These are phyloP conservation scores for Antheraea pernyi DNA, from an alignment of 1,140 invertebrate genomes.

Conservation along the genomic window DNA sequence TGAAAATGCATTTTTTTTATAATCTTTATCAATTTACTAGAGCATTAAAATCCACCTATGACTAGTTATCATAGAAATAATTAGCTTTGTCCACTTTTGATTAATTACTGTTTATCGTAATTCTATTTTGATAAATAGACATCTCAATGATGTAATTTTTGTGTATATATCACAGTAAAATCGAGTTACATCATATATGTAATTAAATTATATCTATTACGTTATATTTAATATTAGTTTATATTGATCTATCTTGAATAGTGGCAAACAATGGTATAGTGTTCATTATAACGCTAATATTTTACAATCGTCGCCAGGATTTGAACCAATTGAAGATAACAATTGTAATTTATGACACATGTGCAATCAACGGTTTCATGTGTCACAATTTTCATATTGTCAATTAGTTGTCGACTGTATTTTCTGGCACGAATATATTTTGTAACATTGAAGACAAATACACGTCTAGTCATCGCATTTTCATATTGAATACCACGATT, in stretches of 20 bases:
- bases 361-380: not conserved
- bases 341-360: not conserved
- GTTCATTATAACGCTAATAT: not conserved
- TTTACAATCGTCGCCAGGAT: not conserved
- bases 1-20: too few relatives aligned
- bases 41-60: too few relatives aligned
- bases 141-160: too few relatives aligned
- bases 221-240: too few relatives aligned
- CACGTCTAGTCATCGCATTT: not conserved
- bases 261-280: not conserved
- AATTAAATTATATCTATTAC: too few relatives aligned
- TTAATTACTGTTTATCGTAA: too few relatives aligned
- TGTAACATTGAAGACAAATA: not conserved
- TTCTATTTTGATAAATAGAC: too few relatives aligned
- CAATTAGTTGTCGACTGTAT: not conserved
- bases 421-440: not conserved
- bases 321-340: constrained; percentile 3
- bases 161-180: too few relatives aligned
- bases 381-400: constrained; percentile 3
- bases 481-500: not conserved
- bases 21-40: too few relatives aligned
- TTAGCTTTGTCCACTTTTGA: too few relatives aligned
- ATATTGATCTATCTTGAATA: not conserved
- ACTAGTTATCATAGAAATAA: too few relatives aligned
- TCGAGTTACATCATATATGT: too few relatives aligned